phyloP scores from a whole-genome alignment of 1,140 invertebrate genomes.

The Megathymus violae region DNA sequence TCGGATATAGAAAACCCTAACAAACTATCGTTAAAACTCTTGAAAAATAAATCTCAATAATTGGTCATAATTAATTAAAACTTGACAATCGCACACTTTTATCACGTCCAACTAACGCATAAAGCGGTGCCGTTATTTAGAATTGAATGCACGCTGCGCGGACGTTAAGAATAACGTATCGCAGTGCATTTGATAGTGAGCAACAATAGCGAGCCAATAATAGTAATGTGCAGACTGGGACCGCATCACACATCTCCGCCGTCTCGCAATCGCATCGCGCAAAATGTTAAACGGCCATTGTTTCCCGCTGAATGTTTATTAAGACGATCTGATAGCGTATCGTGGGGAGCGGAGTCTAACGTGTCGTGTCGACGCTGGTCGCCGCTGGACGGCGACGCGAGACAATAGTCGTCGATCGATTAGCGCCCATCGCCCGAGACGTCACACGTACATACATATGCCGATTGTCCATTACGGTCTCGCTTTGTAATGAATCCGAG shows the following conservation, averaged over 20 bases:
- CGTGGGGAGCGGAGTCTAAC: slow-evolving; percentile 69
- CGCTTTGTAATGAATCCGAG: no score
- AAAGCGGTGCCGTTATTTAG: no score
- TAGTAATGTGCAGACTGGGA: slow-evolving; percentile 38
- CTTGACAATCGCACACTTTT: slow-evolving; percentile 8
- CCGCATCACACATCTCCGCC: slow-evolving; percentile 48
- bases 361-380: no score
- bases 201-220: slow-evolving; percentile 45
- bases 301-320: slow-evolving; percentile 78
- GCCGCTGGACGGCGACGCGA: slow-evolving; percentile 34
- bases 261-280: slow-evolving; percentile 58
- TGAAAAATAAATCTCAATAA: no score
- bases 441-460: slow-evolving; percentile 4
- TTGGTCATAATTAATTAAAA: background rate
- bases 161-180: slow-evolving; percentile 36
- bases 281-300: slow-evolving; percentile 77
- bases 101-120: background rate
- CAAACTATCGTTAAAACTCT: no score
- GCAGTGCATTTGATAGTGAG: slow-evolving; percentile 35
- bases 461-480: slow-evolving; percentile 18
- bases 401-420: slow-evolving; percentile 76
- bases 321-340: slow-evolving; percentile 80
- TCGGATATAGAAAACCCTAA: slow-evolving; percentile 13
- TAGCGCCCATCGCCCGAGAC: no score
- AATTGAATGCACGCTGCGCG: slow-evolving; percentile 4